phyloP scores from a whole-genome alignment of 1,140 invertebrate genomes.

The Aphis craccivora region DNA sequence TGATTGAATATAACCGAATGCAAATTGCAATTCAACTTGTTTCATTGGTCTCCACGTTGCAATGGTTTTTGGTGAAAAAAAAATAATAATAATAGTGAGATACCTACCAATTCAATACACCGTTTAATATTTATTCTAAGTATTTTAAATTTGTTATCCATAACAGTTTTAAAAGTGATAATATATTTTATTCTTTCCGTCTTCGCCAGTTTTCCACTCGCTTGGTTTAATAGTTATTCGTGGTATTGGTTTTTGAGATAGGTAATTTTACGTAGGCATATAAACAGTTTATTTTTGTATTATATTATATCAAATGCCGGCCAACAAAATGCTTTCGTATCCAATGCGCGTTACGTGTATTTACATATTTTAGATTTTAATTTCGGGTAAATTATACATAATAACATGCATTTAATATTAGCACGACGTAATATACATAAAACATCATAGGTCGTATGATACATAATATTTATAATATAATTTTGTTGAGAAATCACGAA shows the following conservation, averaged over 20 bases:
- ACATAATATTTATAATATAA: not conserved
- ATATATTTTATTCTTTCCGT: not conserved
- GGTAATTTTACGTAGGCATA: not conserved
- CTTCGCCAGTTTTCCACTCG: not conserved
- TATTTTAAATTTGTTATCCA: not conserved
- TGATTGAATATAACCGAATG: not conserved
- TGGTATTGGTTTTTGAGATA: not conserved
- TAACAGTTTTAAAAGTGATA: not conserved
- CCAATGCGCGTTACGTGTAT: not conserved
- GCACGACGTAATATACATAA: not conserved
- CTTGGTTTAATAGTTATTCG: not conserved
- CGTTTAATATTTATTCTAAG: not conserved
- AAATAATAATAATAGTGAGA: not conserved
- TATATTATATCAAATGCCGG: not conserved
- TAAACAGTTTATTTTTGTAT: not conserved
- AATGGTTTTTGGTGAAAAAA: not conserved
- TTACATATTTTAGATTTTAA: conserved; percentile 6
- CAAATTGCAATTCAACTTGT: not conserved
- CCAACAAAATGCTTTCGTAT: not conserved
- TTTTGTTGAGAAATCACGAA: conserved; percentile 7
- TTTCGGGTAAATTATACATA: not conserved
- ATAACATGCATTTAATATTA: not conserved
- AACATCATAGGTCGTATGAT: not conserved
- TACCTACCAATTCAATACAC: not conserved
- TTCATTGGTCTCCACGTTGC: not conserved